Conservation (phyloP, 2,797 vertebrate genomes). For the Euphonia xanthogaster region DNA sequence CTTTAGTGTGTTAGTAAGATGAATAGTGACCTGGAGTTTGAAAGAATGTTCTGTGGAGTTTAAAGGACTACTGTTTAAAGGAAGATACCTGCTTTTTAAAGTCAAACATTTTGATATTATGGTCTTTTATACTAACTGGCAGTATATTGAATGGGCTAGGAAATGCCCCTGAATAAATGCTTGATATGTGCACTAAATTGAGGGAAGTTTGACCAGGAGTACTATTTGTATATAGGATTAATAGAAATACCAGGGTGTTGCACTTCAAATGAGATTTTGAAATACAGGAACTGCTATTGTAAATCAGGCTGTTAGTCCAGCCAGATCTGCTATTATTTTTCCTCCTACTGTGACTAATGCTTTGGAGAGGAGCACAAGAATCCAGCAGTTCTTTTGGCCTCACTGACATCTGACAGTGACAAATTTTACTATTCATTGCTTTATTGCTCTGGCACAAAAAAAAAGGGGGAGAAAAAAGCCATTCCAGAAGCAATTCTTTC, state of each 20-base stretch:
- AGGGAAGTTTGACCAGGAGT: background rate
- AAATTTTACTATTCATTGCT: background rate
- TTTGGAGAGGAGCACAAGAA: background rate
- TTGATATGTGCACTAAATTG: background rate
- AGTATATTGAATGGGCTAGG: background rate
- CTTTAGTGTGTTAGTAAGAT: background rate
- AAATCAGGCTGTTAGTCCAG: background rate
- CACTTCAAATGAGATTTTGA: background rate
- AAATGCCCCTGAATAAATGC: background rate
- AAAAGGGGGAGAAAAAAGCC: no score
- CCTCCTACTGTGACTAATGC: background rate
- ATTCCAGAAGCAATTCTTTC: background rate
- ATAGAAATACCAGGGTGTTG: background rate
- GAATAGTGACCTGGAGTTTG: background rate
- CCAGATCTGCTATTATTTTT: background rate
- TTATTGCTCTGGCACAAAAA: background rate
- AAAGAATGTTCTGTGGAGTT: background rate
- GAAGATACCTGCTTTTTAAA: background rate
- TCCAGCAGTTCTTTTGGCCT: background rate
- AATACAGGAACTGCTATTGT: background rate
- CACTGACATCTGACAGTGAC: background rate
- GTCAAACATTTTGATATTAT: background rate
- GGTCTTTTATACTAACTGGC: background rate
- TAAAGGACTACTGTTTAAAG: background rate
- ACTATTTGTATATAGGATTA: background rate